Percentiles rank a stretch among this genome's conserved stretches.
Evolutionary conservation across 2,797 vertebrate species (phyloP).

Genomic region (Pygocentrus nattereri): DNA sequence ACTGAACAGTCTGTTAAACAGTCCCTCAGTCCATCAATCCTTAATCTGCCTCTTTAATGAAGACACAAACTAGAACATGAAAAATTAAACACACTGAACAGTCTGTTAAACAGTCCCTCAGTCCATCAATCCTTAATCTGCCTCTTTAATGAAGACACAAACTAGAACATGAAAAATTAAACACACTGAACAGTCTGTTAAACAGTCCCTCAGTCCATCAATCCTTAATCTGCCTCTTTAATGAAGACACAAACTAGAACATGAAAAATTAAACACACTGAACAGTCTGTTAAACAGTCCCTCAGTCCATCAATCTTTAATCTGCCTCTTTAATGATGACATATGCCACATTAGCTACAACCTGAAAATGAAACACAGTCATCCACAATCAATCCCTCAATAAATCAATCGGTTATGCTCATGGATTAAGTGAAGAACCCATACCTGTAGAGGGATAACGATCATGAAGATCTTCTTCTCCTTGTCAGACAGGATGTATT

Average conservation of each 20-base stretch:
- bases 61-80: no score
- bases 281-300: neutral
- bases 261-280: constrained; percentile 48
- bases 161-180: constrained; percentile 50
- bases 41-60: no score
- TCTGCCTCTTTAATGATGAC: constrained; percentile 86
- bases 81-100: neutral
- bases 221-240: constrained; percentile 71
- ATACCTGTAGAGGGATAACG: constrained; percentile 86
- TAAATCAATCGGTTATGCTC: neutral
- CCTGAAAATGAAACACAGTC: constrained; percentile 58
- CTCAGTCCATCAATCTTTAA: no score
- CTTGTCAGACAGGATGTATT: constrained; percentile 88
- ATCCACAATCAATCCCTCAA: neutral
- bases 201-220: no score
- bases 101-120: no score
- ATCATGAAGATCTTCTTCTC: constrained; percentile 91
- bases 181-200: neutral
- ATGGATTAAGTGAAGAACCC: neutral
- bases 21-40: no score
- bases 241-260: constrained; percentile 76
- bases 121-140: neutral
- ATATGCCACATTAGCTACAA: constrained; percentile 84
- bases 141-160: constrained; percentile 83
- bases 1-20: no score